phyloP scores from a whole-genome alignment of 2,888 invertebrate species.

The Sipha maydis region DNA sequence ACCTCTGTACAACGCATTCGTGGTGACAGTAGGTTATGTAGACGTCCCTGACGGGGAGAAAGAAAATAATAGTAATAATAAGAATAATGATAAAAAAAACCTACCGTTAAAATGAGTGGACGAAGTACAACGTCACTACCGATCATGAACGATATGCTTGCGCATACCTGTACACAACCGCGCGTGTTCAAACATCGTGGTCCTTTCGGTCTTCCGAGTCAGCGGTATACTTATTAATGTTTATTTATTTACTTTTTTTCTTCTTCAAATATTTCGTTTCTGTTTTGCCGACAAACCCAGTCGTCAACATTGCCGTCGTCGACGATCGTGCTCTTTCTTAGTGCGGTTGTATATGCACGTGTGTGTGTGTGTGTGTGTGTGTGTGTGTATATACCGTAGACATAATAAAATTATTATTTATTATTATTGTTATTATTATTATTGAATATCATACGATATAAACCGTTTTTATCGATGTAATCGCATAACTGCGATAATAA shows the following conservation, averaged over 20 bases:
- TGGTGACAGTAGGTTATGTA: background rate
- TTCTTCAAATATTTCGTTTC: conserved; percentile 9
- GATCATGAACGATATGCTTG: background rate
- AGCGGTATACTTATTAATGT: background rate
- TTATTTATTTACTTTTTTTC: background rate
- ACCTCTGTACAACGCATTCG: background rate
- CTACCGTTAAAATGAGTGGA: background rate
- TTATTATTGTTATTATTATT: background rate
- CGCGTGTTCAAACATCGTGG: background rate
- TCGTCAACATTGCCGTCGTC: background rate
- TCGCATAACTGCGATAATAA: too few species aligned
- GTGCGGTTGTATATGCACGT: too few species aligned
- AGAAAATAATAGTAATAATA: background rate
- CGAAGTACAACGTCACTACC: conserved; percentile 31
- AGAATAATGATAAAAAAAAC: background rate
- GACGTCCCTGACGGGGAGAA: background rate
- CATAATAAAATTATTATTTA: background rate
- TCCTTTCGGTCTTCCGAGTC: background rate
- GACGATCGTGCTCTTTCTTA: background rate
- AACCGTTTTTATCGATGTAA: too few species aligned
- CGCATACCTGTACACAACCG: background rate
- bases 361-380: background rate
- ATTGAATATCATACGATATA: background rate
- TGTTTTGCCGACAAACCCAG: conserved; percentile 41
- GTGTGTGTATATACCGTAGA: background rate